Conservation (phyloP, 2,888 invertebrate species). For the Lacanobia wlatinum region DNA sequence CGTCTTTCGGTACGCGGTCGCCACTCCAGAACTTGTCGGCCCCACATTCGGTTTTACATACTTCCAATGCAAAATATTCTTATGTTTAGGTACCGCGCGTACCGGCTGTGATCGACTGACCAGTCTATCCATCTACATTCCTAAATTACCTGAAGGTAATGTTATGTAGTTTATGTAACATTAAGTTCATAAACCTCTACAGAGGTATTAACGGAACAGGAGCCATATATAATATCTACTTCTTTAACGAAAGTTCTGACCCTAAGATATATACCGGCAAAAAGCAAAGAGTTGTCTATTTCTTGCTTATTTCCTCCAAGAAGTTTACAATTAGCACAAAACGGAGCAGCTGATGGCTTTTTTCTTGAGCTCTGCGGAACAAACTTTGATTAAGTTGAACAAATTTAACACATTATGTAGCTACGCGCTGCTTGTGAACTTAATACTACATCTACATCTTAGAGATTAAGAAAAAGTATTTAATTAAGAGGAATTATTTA, state of each 20-base stretch:
- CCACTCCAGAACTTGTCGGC: too few species aligned
- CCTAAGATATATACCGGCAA: not conserved
- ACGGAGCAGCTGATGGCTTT: conserved; percentile 26
- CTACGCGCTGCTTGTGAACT: conserved; percentile 28
- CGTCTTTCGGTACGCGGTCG: too few species aligned
- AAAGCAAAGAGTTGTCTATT: conserved; percentile 11
- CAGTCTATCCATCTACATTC: too few species aligned
- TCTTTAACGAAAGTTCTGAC: not conserved
- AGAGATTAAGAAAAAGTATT: too few species aligned
- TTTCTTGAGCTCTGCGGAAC: conserved; percentile 33
- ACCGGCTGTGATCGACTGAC: too few species aligned
- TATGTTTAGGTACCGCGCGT: too few species aligned
- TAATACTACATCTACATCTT: conserved; percentile 7
- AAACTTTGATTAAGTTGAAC: conserved; percentile 51
- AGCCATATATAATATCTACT: not conserved
- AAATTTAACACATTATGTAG: conserved; percentile 43
- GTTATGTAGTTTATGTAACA: too few species aligned
- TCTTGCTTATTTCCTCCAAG: conserved; percentile 3
- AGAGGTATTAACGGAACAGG: not conserved
- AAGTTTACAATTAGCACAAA: conserved; percentile 40
- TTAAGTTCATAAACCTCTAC: not conserved
- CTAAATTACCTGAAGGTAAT: too few species aligned
- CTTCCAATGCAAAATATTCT: too few species aligned
- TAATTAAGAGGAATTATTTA: too few species aligned
- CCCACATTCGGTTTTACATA: too few species aligned